Percentiles rank a stretch among this genome's conserved stretches.
Evolutionary conservation across 2,888 invertebrate species (phyloP).

Genomic region (Punctoribates punctum): DNA sequence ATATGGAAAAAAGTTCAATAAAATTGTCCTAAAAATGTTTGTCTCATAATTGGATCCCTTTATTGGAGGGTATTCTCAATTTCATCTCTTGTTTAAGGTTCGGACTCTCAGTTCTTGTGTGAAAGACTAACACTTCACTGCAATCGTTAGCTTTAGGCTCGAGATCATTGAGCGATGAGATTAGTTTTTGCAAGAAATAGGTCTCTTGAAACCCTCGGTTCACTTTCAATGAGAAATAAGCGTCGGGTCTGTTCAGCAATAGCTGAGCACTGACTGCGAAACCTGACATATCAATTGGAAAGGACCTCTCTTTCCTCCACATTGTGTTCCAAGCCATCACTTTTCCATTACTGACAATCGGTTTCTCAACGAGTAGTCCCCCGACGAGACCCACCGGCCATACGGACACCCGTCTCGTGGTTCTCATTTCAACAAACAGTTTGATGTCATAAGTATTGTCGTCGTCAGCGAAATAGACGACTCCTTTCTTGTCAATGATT

Average conservation of each 20-base stretch:
- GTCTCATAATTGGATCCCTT: neutral
- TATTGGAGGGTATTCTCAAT: constrained; percentile 51
- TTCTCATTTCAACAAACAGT: constrained; percentile 76
- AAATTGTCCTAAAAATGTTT: neutral
- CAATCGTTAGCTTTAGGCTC: constrained; percentile 89
- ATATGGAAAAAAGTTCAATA: too few species aligned
- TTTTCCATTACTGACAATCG: constrained; percentile 65
- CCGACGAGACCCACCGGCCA: constrained; percentile 87
- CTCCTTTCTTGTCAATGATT: constrained; percentile 61
- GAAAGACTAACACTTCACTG: constrained; percentile 91
- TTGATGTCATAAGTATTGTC: constrained; percentile 89
- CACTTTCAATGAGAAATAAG: constrained; percentile 75
- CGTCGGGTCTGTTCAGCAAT: constrained; percentile 67
- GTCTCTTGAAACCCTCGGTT: constrained; percentile 85
- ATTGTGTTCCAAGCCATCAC: constrained; percentile 77
- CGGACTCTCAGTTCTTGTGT: constrained; percentile 89
- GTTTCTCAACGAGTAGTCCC: constrained; percentile 85
- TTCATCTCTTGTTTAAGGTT: constrained; percentile 67
- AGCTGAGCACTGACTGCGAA: constrained; percentile 80
- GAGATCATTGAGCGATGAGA: constrained; percentile 65
- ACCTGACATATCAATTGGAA: constrained; percentile 97
- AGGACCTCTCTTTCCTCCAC: constrained; percentile 66
- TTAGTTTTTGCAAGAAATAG: constrained; percentile 70
- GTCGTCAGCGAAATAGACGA: constrained; percentile 95
- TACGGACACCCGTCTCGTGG: constrained; percentile 48